Evolutionary conservation across 2,113 vertebrate genomes (phyloP).

Genomic region (Anseranas semipalmata): DNA sequence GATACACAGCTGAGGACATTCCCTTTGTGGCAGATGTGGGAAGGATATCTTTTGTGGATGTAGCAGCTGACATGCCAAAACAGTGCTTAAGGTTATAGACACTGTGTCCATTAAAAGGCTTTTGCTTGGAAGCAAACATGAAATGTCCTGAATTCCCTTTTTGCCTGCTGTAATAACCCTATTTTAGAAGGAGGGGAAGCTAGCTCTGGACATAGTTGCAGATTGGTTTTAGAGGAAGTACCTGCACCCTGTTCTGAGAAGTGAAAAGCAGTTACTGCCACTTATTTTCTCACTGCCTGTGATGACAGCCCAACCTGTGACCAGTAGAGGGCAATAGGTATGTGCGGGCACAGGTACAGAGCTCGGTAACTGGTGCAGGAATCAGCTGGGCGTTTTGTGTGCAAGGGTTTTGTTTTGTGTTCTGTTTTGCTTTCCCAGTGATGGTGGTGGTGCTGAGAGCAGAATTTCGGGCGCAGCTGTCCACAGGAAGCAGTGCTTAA

Average conservation of each 20-base stretch:
- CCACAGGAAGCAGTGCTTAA: background rate
- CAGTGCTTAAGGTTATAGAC: background rate
- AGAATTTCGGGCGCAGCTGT: background rate
- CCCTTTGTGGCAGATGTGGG: fast-evolving
- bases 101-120: background rate
- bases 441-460: background rate
- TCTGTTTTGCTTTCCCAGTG: background rate
- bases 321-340: conserved; percentile 49
- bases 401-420: background rate
- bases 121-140: background rate
- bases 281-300: background rate
- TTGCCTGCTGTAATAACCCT: background rate
- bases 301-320: background rate
- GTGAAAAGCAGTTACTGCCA: background rate
- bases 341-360: background rate
- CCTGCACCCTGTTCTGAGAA: background rate
- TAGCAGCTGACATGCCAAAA: background rate
- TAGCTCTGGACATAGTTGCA: background rate
- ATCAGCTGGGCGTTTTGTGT: background rate
- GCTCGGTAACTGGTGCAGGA: background rate
- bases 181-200: background rate
- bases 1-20: background rate
- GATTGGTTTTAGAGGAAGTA: background rate
- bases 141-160: background rate
- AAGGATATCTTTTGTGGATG: background rate